A percentile compares a stretch with the other conserved stretches of the same genome.
These are phyloP conservation scores for Sialia sialis DNA, from an alignment of 2,113 vertebrate genomes.

Conservation along the genomic window DNA sequence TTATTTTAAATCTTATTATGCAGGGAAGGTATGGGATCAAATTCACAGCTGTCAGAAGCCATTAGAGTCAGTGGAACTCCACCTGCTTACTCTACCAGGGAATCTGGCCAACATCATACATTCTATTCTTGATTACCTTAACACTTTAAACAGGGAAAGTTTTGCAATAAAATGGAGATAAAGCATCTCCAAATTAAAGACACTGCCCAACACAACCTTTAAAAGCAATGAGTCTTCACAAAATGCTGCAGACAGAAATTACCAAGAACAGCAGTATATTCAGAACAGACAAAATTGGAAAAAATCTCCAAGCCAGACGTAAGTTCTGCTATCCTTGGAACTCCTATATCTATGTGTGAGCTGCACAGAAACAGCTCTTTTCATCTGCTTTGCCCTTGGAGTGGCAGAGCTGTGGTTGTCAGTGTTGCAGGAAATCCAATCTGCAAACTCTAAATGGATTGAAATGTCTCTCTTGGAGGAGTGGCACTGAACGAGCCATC, in stretches of 20 bases:
- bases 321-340: neutral
- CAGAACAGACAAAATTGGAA: neutral
- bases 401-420: neutral
- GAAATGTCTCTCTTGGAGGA: neutral
- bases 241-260: neutral
- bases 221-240: neutral
- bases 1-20: conserved; percentile 63
- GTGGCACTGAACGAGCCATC: neutral
- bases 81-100: neutral
- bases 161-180: neutral
- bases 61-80: conserved; percentile 8
- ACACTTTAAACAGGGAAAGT: neutral
- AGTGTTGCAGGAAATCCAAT: neutral
- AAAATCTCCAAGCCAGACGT: neutral
- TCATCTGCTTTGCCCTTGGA: neutral
- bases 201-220: neutral
- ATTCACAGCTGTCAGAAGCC: conserved; percentile 35
- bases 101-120: neutral
- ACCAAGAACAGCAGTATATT: neutral
- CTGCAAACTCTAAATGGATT: neutral
- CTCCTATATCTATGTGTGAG: fast-evolving
- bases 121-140: neutral
- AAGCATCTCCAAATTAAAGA: neutral
- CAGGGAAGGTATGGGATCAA: conserved; percentile 32
- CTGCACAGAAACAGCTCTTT: neutral